Percentiles rank a stretch among this genome's conserved stretches.
Evolutionary conservation across 2,113 vertebrate species (phyloP).

Genomic region (Macrotus californicus): DNA sequence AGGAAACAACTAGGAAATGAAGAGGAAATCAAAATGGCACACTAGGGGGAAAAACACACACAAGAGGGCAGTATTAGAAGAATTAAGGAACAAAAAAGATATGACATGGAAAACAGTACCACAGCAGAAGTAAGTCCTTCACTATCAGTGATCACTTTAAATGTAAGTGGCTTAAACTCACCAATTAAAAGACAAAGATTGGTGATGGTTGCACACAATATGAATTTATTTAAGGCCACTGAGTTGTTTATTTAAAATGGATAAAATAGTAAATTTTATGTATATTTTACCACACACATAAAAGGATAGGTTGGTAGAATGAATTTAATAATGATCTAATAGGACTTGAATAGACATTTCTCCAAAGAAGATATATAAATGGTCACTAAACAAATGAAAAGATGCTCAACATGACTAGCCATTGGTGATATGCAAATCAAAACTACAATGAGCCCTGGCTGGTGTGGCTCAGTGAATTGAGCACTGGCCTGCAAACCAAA

Average conservation of each 20-base stretch:
- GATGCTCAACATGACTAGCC: background rate
- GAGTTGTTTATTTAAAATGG: background rate
- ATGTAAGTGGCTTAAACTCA: background rate
- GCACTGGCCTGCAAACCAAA: too few species aligned
- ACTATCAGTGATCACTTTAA: background rate
- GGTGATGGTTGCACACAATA: background rate
- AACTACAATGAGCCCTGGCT: background rate
- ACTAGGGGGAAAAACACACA: background rate
- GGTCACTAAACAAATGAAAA: background rate
- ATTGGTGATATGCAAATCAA: background rate
- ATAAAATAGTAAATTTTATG: background rate
- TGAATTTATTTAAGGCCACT: background rate
- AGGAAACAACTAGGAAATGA: background rate
- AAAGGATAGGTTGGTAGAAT: background rate
- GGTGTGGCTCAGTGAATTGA: too few species aligned
- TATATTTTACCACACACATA: background rate
- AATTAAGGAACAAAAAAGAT: background rate
- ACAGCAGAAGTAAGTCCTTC: background rate
- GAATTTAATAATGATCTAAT: background rate
- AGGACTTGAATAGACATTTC: background rate
- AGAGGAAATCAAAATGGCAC: background rate
- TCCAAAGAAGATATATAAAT: background rate
- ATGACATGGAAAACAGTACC: background rate
- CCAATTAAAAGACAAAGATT: background rate
- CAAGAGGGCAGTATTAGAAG: background rate